These are phyloP conservation scores for Rallus limicola DNA, from an alignment of 2,113 vertebrate species.

Conservation along the genomic window DNA sequence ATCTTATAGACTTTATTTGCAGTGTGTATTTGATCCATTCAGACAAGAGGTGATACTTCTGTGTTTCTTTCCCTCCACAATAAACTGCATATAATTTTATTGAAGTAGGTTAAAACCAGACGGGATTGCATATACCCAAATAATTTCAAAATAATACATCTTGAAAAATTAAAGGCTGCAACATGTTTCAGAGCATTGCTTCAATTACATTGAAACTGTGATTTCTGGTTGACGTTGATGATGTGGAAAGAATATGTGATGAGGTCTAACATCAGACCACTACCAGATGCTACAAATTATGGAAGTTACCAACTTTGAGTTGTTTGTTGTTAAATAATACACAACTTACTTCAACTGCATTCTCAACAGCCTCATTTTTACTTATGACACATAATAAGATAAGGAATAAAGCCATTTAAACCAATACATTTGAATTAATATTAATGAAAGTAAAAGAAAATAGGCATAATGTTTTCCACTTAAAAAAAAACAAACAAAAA, in stretches of 20 bases:
- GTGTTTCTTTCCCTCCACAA: not conserved
- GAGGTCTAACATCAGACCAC: not conserved
- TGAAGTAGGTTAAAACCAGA: not conserved
- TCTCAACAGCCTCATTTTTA: not conserved
- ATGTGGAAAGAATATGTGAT: not conserved
- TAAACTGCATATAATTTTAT: not conserved
- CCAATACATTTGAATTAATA: not conserved
- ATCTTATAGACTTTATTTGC: not conserved
- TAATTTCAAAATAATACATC: not conserved
- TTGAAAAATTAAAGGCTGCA: not conserved
- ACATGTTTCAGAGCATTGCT: not conserved
- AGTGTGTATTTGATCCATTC: not conserved
- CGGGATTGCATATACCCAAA: not conserved
- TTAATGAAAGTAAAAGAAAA: not conserved
- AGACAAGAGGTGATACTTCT: not conserved
- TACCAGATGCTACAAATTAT: not conserved
- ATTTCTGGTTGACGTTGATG: not conserved
- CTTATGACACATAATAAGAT: not conserved
- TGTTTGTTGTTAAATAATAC: not conserved
- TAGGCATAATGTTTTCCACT: accelerated
- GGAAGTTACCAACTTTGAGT: not conserved
- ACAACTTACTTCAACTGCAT: not conserved
- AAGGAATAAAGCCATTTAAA: not conserved
- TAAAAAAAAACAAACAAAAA: not conserved
- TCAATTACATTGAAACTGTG: not conserved